Base-by-base conservation (phyloP, 2,797 vertebrate species). In the Oryzias dopingdopingensis region DNA sequence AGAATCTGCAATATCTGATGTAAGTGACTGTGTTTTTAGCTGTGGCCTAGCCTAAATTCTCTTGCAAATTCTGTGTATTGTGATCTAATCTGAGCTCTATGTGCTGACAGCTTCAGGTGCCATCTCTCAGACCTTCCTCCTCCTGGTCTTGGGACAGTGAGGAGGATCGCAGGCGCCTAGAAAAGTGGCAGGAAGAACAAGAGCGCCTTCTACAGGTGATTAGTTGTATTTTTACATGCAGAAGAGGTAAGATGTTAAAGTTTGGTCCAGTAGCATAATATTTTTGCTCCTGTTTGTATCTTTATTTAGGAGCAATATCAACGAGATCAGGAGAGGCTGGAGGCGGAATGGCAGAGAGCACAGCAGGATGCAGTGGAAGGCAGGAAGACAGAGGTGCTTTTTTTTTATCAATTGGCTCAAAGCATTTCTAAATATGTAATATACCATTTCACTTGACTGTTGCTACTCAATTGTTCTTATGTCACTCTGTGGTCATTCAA, bases 131-230 rank as follows among this genome's bases (percentile, higher is more conserved):
- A 22, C 87, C 88, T 64, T 86, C 95, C 0, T 92, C 89, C 81
- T 92, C 92, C 68, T 94, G 94, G 89, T 92, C 92, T 0, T 99
- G 96, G 97, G 94, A 99, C 89, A 88, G 80, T 0, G 94, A 97
- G 65, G 95, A 95, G 69, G 94, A 98, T 73, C 87, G 94, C 16
- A 92, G 89, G 79, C 84, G 94, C 2, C 97, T 97, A 77, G 95
- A 98, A 83, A 94, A 93, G 73, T 99, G 96, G 97, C 97, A 97
- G 83, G 93, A 94, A 82, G 96, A 97, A 62, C 97, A 99, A 77
- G 95, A 99, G 42, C 94, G 94, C 68, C 92, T 96, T 64, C 88
- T 99, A 56, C 96, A 98, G 96, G 97, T 98, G 79, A 45, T 49
- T 14, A 32, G 2, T 6, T 37, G 10, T 37, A 2, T 1, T 13